Evolutionary conservation across 2,797 vertebrate species (phyloP).

Genomic region (Sebastes nivosus): DNA sequence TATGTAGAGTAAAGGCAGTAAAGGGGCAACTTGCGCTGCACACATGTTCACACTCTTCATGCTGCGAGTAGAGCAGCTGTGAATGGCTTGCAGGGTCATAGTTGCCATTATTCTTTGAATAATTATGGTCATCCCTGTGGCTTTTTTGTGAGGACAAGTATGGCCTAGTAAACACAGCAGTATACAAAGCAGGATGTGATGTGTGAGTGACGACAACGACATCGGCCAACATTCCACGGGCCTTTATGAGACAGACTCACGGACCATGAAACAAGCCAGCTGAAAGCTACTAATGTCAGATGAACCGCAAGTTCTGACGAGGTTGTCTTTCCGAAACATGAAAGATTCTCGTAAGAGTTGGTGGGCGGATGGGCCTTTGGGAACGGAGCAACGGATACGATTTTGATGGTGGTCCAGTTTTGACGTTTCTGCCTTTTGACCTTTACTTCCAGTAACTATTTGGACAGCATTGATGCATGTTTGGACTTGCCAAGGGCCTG

Average conservation of each 20-base stretch:
- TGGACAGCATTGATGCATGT: neutral
- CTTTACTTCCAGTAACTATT: neutral
- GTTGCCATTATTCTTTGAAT: neutral
- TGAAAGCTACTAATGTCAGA: neutral
- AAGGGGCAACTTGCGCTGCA: neutral
- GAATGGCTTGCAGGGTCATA: neutral
- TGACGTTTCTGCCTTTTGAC: neutral
- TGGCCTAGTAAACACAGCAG: constrained; percentile 10
- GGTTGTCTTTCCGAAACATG: neutral
- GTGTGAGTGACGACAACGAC: neutral
- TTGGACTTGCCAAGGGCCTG: neutral
- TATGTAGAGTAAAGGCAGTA: neutral
- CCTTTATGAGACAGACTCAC: constrained; percentile 42
- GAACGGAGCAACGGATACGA: neutral
- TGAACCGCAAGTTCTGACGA: neutral
- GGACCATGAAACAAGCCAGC: constrained; percentile 14
- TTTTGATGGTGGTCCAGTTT: neutral
- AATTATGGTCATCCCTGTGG: neutral
- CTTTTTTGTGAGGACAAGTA: neutral
- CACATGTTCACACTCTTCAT: neutral
- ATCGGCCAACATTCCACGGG: neutral
- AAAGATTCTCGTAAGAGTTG: neutral
- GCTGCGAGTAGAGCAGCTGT: neutral
- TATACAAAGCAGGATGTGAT: constrained; percentile 11
- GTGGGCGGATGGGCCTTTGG: neutral